These are phyloP conservation scores for Triplophysa rosa DNA, from an alignment of 2,113 vertebrate genomes.

Conservation along the genomic window DNA sequence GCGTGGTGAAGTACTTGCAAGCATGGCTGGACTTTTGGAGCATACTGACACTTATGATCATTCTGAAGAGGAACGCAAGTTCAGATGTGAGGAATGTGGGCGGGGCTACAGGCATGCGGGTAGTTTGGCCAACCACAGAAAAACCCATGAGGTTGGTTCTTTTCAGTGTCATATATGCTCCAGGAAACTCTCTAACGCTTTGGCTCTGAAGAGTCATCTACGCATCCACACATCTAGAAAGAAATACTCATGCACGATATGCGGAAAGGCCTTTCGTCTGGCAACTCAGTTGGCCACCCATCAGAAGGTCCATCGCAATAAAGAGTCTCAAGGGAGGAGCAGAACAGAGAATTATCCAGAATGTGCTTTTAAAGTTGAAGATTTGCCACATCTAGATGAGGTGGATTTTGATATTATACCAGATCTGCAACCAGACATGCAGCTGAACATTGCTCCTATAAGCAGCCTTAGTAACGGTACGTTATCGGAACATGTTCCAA, in stretches of 20 bases:
- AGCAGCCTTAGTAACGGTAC: slow-evolving; percentile 61
- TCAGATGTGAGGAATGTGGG: slow-evolving; percentile 83
- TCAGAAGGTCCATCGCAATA: slow-evolving; percentile 67
- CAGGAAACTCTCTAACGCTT: slow-evolving; percentile 76
- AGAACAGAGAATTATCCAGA: slow-evolving; percentile 49
- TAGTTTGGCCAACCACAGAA: slow-evolving; percentile 84
- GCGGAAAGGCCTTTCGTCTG: slow-evolving; percentile 74
- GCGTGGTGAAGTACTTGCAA: slow-evolving; percentile 64
- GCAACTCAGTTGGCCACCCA: slow-evolving; percentile 73
- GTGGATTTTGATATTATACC: slow-evolving; percentile 45
- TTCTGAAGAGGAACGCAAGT: slow-evolving; percentile 75
- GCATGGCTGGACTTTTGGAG: slow-evolving; percentile 69
- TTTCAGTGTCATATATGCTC: slow-evolving; percentile 79
- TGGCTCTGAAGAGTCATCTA: slow-evolving; percentile 76
- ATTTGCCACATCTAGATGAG: slow-evolving; percentile 46
- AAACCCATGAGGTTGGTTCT: slow-evolving; percentile 80
- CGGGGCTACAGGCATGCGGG: slow-evolving; percentile 85
- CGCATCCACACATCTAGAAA: slow-evolving; percentile 73
- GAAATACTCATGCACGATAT: slow-evolving; percentile 71
- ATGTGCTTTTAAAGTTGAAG: slow-evolving; percentile 50
- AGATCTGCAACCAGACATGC: slow-evolving; percentile 47
- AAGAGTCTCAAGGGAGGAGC: slow-evolving; percentile 52
- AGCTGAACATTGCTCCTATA: slow-evolving; percentile 51
- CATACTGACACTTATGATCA: slow-evolving; percentile 64
- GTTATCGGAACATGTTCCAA: slow-evolving; percentile 51